Evolutionary conservation across 2,113 vertebrate genomes (phyloP), one percentile per base, ranked within the genome.

Genomic region (Pao palembangensis): DNA sequence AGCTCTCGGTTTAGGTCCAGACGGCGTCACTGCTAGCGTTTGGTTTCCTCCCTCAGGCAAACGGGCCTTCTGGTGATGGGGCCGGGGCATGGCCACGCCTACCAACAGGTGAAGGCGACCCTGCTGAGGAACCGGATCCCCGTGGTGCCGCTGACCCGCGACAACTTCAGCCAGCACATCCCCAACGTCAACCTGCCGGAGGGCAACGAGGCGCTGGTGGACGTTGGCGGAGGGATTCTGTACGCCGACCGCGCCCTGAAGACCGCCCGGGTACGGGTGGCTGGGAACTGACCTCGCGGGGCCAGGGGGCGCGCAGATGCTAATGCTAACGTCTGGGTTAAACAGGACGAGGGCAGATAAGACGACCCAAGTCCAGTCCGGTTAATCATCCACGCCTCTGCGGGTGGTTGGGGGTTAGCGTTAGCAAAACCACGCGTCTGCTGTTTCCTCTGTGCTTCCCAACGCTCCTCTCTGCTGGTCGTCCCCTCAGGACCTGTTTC

Each of bases 61-160:
- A 96, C 94, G 0, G 94, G 93, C 10, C 62, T 95, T 6, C 66
- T 98, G 63, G 0, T 96, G 28, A 85, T 96, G 86, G 95, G 93
- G 16, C 84, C 73, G 0, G 81, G 82, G 38, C 88, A 89, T 0
- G 71, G 89, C 55, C 46, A 72, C 1, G 47, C 43, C 6, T 89
- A 93, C 82, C 86, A 89, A 61, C 1, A 8, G n/a, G 58, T 77
- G 20, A 90, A 88, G 76, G 72, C 0, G 8, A 89, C 73, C 15
- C 51, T 95, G 81, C 66, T 80, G 17, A 90, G 55, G 55, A 87
- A 88, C 13, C 58, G 83, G 0, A 43, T 91, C 20, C 88, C 90
- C 0, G 75, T 71, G 6, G 84, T 86, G 20, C 7, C 28, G 17
- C 87, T 99, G 3, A 76, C 70, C 0, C 49, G 51, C 0, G 28